Percentiles rank a stretch among this genome's conserved stretches.
Evolutionary conservation across 2,888 invertebrate species (phyloP).

Genomic region (Alloplasta piceator): DNA sequence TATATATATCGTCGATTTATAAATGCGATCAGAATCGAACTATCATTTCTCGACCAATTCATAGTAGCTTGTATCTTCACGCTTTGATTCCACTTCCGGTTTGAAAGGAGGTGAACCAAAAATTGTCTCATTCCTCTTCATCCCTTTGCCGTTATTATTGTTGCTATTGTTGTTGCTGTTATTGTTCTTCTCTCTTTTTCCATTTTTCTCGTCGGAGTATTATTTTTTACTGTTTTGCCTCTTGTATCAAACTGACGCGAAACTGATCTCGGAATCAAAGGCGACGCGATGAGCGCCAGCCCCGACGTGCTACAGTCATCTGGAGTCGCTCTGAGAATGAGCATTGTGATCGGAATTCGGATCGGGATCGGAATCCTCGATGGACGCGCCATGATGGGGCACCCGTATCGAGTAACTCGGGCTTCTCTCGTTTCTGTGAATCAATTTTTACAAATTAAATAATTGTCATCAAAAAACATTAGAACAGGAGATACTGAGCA

Average conservation of each 20-base stretch:
- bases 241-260: constrained; percentile 47
- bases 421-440: constrained; percentile 79
- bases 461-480: too few relatives aligned
- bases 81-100: constrained; percentile 30
- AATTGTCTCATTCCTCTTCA: constrained; percentile 23
- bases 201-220: background rate
- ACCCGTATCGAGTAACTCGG: constrained; percentile 78
- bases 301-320: constrained; percentile 80
- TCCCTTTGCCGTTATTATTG: constrained; percentile 13
- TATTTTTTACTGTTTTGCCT: constrained; percentile 8
- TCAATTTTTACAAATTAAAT: background rate
- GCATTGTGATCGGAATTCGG: constrained; percentile 77
- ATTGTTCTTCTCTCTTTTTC: constrained; percentile 12
- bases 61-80: constrained; percentile 11
- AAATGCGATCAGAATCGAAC: constrained; percentile 8
- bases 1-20: background rate
- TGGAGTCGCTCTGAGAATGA: constrained; percentile 80
- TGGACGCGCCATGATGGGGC: constrained; percentile 79
- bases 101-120: background rate
- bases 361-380: constrained; percentile 81
- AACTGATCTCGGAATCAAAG: constrained; percentile 71
- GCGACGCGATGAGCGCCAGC: constrained; percentile 76
- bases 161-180: constrained; percentile 3
- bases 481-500: too few relatives aligned
- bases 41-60: constrained; percentile 1